Evolutionary conservation across 2,888 invertebrate species (phyloP).

Genomic region (Anarsia innoxiella): DNA sequence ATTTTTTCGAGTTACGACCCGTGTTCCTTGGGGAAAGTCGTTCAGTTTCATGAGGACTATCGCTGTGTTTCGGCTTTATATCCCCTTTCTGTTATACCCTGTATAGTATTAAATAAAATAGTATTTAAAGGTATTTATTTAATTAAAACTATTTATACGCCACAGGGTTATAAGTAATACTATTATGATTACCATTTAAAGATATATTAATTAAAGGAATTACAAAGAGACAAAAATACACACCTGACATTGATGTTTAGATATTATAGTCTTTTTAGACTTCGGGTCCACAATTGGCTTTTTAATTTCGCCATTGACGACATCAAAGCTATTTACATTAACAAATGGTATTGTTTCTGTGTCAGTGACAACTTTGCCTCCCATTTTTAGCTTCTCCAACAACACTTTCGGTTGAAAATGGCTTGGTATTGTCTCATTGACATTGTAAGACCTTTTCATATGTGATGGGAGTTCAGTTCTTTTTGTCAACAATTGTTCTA

Average conservation of each 20-base stretch:
- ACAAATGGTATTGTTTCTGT: not conserved
- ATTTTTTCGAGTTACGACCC: too few species aligned
- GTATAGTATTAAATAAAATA: too few species aligned
- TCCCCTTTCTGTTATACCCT: too few species aligned
- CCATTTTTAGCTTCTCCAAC: conserved; percentile 32
- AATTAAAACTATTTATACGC: too few species aligned
- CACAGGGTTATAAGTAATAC: too few species aligned
- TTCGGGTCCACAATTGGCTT: too few species aligned
- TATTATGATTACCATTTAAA: too few species aligned
- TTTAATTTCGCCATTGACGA: too few species aligned
- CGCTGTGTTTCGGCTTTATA: too few species aligned
- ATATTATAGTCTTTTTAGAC: conserved; percentile 49
- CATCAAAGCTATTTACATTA: not conserved
- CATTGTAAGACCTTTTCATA: conserved; percentile 11
- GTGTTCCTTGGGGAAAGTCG: too few species aligned
- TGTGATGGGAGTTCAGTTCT: not conserved
- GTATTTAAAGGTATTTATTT: not conserved
- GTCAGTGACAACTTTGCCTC: not conserved
- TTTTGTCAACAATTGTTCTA: conserved; percentile 5
- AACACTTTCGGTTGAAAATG: conserved; percentile 38
- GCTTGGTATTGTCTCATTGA: conserved; percentile 38
- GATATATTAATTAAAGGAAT: too few species aligned
- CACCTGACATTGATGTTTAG: conserved; percentile 49
- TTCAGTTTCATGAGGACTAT: too few species aligned
- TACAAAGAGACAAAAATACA: conserved; percentile 25